Conservation (phyloP, 2,888 invertebrate species). For the Magallana nippona region DNA sequence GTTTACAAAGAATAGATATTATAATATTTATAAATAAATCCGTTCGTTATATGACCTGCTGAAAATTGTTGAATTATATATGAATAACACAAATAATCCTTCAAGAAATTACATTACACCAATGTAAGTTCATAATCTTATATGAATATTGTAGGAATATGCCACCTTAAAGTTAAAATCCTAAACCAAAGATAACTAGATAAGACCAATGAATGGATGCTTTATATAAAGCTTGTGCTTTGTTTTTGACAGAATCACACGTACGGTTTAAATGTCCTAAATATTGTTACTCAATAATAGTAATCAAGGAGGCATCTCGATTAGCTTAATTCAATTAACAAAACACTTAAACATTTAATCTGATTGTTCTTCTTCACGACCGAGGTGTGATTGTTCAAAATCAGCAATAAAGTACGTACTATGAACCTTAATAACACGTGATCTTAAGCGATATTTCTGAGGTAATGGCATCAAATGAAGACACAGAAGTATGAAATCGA, state of each 20-base stretch:
- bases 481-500: too few species aligned
- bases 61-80: too few species aligned
- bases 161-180: background rate
- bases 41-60: too few species aligned
- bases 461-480: too few species aligned
- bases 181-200: background rate
- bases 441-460: too few species aligned
- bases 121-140: background rate
- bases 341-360: conserved; percentile 29
- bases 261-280: conserved; percentile 1
- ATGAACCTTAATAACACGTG: background rate
- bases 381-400: background rate
- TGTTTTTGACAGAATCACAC: conserved; percentile 22
- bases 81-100: too few species aligned
- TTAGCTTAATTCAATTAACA: conserved; percentile 18
- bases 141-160: background rate
- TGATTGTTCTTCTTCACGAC: background rate
- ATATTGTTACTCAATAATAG: background rate
- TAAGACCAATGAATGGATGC: background rate
- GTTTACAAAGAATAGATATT: too few species aligned
- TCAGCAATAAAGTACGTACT: background rate
- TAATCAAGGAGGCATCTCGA: background rate
- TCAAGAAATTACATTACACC: too few species aligned
- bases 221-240: background rate
- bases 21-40: too few species aligned